phyloP scores from a whole-genome alignment of 2,888 invertebrate genomes.

The Cristatella mucedo region DNA sequence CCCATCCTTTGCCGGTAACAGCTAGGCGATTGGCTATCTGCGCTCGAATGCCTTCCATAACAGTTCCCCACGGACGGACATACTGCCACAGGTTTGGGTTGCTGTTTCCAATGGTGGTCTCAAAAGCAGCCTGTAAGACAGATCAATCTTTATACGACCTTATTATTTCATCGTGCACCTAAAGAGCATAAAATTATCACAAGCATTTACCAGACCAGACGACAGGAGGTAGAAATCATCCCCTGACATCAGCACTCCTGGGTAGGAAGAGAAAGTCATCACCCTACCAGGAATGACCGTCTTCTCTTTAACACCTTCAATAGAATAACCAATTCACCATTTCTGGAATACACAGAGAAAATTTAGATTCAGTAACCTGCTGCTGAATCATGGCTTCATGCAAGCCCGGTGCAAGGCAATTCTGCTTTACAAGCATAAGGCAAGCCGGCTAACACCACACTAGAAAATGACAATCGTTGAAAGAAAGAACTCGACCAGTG shows the following conservation, averaged over 20 bases:
- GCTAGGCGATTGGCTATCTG: slow-evolving; percentile 70
- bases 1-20: slow-evolving; percentile 56
- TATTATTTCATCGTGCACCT: not conserved
- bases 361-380: too few species aligned
- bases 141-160: slow-evolving; percentile 2
- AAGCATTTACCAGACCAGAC: slow-evolving; percentile 46
- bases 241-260: slow-evolving; percentile 57
- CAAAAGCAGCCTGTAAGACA: slow-evolving; percentile 46
- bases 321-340: too few species aligned
- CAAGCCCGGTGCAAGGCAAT: too few species aligned
- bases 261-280: slow-evolving; percentile 65
- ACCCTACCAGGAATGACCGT: slow-evolving; percentile 50
- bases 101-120: slow-evolving; percentile 60
- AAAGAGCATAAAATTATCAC: too few species aligned
- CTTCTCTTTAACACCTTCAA: too few species aligned
- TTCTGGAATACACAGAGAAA: too few species aligned
- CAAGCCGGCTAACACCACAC: too few species aligned
- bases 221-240: slow-evolving; percentile 63
- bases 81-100: slow-evolving; percentile 55
- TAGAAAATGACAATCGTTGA: too few species aligned
- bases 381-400: too few species aligned
- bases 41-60: slow-evolving; percentile 56
- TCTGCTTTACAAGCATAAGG: too few species aligned
- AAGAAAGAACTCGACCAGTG: too few species aligned
- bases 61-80: slow-evolving; percentile 47